Evolutionary conservation across 2,797 vertebrate genomes (phyloP), one percentile per base, ranked within the genome.

Genomic region (Poeciliopsis infans): DNA sequence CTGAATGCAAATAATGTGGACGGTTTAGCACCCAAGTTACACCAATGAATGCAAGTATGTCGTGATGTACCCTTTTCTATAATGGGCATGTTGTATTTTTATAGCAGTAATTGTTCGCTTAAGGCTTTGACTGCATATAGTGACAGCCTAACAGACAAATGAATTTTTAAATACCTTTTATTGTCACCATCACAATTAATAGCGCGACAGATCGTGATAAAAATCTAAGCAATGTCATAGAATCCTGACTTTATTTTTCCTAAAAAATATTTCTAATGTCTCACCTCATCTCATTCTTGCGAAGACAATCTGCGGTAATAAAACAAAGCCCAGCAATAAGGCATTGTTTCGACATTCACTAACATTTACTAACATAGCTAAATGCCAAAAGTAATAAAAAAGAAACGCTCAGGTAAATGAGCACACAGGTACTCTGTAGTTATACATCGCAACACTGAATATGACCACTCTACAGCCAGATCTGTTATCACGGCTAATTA

Each of bases 401-500:
- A 51, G 16, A 70, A 68, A 73, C 25, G 4, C 20, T 25, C 31
- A 71, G 7, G 15, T 39, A 61, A 57, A 70, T 70, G 25, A 45
- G 59, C 84, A 72, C 83, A 78, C 80, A 73, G 73, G 43, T 73
- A 28, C 77, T 45, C 75, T 31, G 70, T 74, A 47, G 66, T 79
- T 83, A 89, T 86, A 89, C 85, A 72, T 87, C 47, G 55, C 78
- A 85, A 82, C 82, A 55, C 88, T 85, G 78, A 88, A 88, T 91
- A 93, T 93, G 94, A 93, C 94, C 94, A 92, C 88, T 91, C 89
- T 82, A 87, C 88, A 93, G 91, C 94, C 93, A 96, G 96, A 97
- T 97, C 96, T 96, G 95, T 97, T 97, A 97, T 97, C 97, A 97
- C 92, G 96, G 96, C 96, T 97, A 97, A 98, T 98, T 97, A 97